Percentiles rank a stretch among this genome's conserved stretches.
phyloP scores from a whole-genome alignment of 2,888 invertebrate species.

The Prenolepis imparis region DNA sequence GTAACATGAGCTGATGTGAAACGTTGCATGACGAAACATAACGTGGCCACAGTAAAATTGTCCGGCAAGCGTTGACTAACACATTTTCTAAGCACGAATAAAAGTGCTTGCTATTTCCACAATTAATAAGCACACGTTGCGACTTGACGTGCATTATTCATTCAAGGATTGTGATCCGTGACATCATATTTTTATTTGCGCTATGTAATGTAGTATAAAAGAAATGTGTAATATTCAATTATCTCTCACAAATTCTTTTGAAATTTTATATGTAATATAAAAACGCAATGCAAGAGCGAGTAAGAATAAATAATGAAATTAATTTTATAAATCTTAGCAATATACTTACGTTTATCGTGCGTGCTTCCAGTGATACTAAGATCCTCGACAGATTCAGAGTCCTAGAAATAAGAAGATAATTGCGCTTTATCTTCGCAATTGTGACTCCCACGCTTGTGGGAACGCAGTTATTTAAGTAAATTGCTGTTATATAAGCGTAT shows the following conservation, averaged over 20 bases:
- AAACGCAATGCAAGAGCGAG: slow-evolving; percentile 57
- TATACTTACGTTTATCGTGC: slow-evolving; percentile 81
- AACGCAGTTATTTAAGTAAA: slow-evolving; percentile 37
- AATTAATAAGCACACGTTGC: slow-evolving; percentile 52
- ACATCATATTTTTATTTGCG: slow-evolving; percentile 62
- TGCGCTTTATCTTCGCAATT: slow-evolving; percentile 28
- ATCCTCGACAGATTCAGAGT: slow-evolving; percentile 87
- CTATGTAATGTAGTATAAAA: slow-evolving; percentile 41
- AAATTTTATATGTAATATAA: slow-evolving; percentile 25
- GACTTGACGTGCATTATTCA: slow-evolving; percentile 64
- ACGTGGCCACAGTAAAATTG: slow-evolving; percentile 31
- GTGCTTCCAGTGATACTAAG: slow-evolving; percentile 83
- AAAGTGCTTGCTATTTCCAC: slow-evolving; percentile 35
- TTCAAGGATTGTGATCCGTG: slow-evolving; percentile 63
- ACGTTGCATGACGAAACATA: slow-evolving; percentile 35
- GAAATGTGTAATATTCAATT: slow-evolving; percentile 35
- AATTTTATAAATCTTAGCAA: not conserved
- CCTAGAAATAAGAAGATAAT: slow-evolving; percentile 80
- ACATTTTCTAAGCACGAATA: slow-evolving; percentile 47
- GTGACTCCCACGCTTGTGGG: slow-evolving; percentile 24
- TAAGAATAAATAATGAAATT: slow-evolving; percentile 19
- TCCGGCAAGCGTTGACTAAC: slow-evolving; percentile 45
- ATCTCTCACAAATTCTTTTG: slow-evolving; percentile 23
- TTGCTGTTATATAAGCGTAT: slow-evolving; percentile 36
- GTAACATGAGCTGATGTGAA: slow-evolving; percentile 49